Evolutionary conservation across 2,797 vertebrate species (phyloP).

Genomic region (Spheniscus humboldti): DNA sequence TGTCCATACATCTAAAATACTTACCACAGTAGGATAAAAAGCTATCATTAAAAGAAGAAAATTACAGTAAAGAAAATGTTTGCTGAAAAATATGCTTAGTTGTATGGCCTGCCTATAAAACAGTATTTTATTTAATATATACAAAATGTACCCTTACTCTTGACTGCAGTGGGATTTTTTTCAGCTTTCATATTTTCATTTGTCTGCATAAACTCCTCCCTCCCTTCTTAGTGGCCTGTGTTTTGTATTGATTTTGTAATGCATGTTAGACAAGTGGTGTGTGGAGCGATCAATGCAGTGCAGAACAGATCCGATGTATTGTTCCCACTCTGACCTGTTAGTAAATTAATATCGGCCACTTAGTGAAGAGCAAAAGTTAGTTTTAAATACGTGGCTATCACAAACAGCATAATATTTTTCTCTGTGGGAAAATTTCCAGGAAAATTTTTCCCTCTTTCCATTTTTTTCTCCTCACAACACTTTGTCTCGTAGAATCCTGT

Average conservation of each 20-base stretch:
- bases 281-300: conserved; percentile 1
- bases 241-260: conserved; percentile 27
- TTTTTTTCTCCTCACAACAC: background rate
- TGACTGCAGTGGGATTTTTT: background rate
- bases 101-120: background rate
- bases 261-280: background rate
- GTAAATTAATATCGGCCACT: conserved; percentile 35
- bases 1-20: background rate
- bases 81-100: background rate
- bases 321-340: background rate
- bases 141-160: background rate
- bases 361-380: background rate
- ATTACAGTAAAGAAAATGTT: background rate
- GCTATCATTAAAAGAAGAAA: background rate
- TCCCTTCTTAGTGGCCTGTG: background rate
- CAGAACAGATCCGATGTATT: background rate
- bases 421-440: background rate
- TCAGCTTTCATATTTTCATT: background rate
- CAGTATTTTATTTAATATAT: conserved; percentile 5
- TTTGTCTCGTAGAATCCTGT: background rate
- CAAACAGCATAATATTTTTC: background rate
- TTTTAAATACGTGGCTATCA: background rate
- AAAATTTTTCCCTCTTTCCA: background rate
- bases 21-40: background rate
- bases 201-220: background rate